Percentiles rank a stretch among this genome's conserved stretches.
phyloP scores from a whole-genome alignment of 23 tunicate genomes.

The Diplosoma virens region DNA sequence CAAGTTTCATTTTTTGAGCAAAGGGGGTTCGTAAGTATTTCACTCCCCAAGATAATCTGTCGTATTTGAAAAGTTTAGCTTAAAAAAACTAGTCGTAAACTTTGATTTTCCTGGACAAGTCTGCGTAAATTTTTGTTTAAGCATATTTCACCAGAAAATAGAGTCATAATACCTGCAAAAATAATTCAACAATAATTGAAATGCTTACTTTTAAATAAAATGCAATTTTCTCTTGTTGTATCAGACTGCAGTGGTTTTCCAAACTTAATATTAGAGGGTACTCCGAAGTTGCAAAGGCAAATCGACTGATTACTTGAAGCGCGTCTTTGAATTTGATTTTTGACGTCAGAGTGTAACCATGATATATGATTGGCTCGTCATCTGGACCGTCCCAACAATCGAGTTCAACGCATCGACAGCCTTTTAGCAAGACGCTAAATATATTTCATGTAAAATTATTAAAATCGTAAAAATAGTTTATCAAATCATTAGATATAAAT shows the following conservation, averaged over 20 bases:
- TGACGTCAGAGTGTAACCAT: conserved; percentile 64
- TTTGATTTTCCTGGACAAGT: too few species aligned
- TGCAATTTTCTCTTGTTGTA: conserved; percentile 93
- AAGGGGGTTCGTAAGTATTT: conserved; percentile 41
- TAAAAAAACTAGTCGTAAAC: too few species aligned
- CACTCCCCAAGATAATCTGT: conserved; percentile 85
- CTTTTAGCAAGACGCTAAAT: conserved; percentile 81
- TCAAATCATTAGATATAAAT: too few species aligned
- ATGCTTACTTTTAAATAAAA: conserved; percentile 79
- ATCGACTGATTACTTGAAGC: conserved; percentile 70
- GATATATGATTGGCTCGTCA: conserved; percentile 85
- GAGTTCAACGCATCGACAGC: conserved; percentile 96
- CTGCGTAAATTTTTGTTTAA: too few species aligned
- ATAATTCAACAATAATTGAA: too few species aligned
- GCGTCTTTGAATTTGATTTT: conserved; percentile 74
- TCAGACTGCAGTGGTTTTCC: conserved; percentile 84
- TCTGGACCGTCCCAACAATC: conserved; percentile 98
- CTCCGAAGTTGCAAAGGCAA: conserved; percentile 76
- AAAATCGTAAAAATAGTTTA: too few species aligned
- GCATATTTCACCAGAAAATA: too few species aligned
- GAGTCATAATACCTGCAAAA: too few species aligned
- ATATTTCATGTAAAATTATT: too few species aligned
- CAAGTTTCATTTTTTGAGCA: conserved; percentile 15
- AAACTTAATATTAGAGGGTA: conserved; percentile 85
- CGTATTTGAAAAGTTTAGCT: too few species aligned